Percentiles rank a stretch among this genome's conserved stretches.
Conservation (phyloP, 2,888 invertebrate genomes). For the Uropetala carovei region DNA sequence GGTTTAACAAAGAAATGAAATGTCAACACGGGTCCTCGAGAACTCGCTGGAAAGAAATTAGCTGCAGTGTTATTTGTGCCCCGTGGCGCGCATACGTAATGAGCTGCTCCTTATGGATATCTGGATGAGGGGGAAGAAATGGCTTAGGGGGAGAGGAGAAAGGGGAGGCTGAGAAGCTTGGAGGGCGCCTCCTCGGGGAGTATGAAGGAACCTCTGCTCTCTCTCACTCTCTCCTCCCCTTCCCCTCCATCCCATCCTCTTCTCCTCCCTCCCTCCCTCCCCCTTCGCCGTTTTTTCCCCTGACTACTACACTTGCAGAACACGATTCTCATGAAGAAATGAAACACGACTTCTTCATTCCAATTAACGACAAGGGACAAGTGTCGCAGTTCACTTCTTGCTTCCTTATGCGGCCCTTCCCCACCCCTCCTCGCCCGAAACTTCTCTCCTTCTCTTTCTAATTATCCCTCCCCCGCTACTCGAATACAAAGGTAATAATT, state of each 20-base stretch:
- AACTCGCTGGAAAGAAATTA: constrained; percentile 62
- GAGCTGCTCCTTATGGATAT: constrained; percentile 55
- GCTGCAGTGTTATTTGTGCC: constrained; percentile 55
- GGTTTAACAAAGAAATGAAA: constrained; percentile 64
- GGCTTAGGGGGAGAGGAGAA: neutral
- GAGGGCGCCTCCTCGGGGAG: neutral
- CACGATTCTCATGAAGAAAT: constrained; percentile 64
- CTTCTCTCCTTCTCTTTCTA: constrained; percentile 20
- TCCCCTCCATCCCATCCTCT: neutral
- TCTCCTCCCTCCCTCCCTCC: neutral
- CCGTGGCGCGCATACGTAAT: constrained; percentile 57
- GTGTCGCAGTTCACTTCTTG: constrained; percentile 61
- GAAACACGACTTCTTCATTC: constrained; percentile 63
- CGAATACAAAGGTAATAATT: constrained; percentile 16
- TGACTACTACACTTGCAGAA: constrained; percentile 58
- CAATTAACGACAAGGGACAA: constrained; percentile 64
- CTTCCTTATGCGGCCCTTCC: constrained; percentile 45
- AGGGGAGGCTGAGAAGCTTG: neutral
- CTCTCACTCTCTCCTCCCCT: no score
- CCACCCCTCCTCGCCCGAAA: constrained; percentile 16
- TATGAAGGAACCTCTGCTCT: neutral
- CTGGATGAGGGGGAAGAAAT: constrained; percentile 28
- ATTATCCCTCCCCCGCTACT: neutral
- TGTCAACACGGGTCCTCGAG: constrained; percentile 60
- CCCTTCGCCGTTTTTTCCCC: neutral